Evolutionary conservation across 2,797 vertebrate species (phyloP), one percentile per base, ranked within the genome.

Genomic region (Molossus molossus): DNA sequence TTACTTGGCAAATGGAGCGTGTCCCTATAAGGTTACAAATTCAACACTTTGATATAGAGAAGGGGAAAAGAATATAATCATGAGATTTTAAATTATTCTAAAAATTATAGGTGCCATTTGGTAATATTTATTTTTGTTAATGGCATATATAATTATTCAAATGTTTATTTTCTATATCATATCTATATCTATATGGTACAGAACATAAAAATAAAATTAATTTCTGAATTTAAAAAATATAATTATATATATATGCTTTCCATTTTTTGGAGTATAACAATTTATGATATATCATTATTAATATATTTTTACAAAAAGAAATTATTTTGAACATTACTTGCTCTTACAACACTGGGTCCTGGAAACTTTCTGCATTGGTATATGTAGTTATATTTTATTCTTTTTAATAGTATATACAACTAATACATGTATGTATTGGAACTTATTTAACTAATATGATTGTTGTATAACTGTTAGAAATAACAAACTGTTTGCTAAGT

Each of bases 1-100:
- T 96, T 75, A 15, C 83, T 83, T 94, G 85, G 64, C 9, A 97
- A 96, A 89, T 96, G n/a, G 10, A 91, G 58, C 73, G 18, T 79
- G 29, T 90, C 58, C 88, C 21, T 17, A 33, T 67, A 94, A 94
- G 55, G 29, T 79, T 21, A 80, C 25, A 94, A 40, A 92, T 58
- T 92, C 79, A 95, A 91, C 12, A 88, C 11, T 92, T 87, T 83
- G 21, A 25, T 81, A 62, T 33, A 79, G 86, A 82, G 33, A 87
- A 3, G 0, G 0, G 1, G 3, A 18, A 89, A 87, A 18, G 29
- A 50, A 14, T 13, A 58, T 48, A 70, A 79, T 93, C 1, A 57
- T 69, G 48, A 50, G 33, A 73, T 65, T 91, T 96, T 29, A 70
- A 84, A 77, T 84, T 87, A 87, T 83, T 72, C 23, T 77, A 85